A percentile compares a stretch with the other conserved stretches of the same genome.
These are phyloP conservation scores for Crenuchus spilurus DNA, from an alignment of 2,797 vertebrate species.

Conservation along the genomic window DNA sequence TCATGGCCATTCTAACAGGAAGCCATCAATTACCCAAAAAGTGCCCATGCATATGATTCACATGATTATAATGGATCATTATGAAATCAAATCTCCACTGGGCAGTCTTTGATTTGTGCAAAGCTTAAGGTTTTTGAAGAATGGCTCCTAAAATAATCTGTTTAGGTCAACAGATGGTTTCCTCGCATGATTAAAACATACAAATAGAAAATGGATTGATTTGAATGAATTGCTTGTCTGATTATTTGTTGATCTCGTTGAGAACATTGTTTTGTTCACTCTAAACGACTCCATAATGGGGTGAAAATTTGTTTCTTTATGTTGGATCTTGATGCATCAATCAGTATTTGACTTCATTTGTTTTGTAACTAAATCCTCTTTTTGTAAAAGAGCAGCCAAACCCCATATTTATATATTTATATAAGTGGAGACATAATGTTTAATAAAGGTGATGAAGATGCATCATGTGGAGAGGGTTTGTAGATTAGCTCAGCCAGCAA, in stretches of 20 bases:
- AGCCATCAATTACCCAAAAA: slow-evolving; percentile 17
- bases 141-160: slow-evolving; percentile 47
- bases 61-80: slow-evolving; percentile 44
- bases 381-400: slow-evolving; percentile 21
- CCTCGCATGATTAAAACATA: slow-evolving; percentile 49
- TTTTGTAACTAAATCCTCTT: slow-evolving; percentile 45
- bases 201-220: slow-evolving; percentile 55
- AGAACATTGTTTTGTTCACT: slow-evolving; percentile 41
- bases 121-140: slow-evolving; percentile 24
- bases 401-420: slow-evolving; percentile 47
- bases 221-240: slow-evolving; percentile 43
- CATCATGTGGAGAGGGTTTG: slow-evolving; percentile 17
- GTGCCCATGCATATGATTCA: slow-evolving; percentile 10
- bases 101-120: slow-evolving; percentile 40
- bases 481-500: slow-evolving; percentile 27
- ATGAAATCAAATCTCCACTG: slow-evolving; percentile 38
- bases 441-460: slow-evolving; percentile 43
- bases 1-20: slow-evolving; percentile 26
- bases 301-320: slow-evolving; percentile 37
- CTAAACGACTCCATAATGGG: slow-evolving; percentile 48
- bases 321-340: slow-evolving; percentile 31
- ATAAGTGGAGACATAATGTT: slow-evolving; percentile 35
- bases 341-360: slow-evolving; percentile 36
- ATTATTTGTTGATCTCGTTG: slow-evolving; percentile 39
- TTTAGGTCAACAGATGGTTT: slow-evolving; percentile 41